Percentiles rank a stretch among this genome's conserved stretches.
phyloP scores from a whole-genome alignment of 2,797 vertebrate genomes.

The Bucorvus abyssinicus region DNA sequence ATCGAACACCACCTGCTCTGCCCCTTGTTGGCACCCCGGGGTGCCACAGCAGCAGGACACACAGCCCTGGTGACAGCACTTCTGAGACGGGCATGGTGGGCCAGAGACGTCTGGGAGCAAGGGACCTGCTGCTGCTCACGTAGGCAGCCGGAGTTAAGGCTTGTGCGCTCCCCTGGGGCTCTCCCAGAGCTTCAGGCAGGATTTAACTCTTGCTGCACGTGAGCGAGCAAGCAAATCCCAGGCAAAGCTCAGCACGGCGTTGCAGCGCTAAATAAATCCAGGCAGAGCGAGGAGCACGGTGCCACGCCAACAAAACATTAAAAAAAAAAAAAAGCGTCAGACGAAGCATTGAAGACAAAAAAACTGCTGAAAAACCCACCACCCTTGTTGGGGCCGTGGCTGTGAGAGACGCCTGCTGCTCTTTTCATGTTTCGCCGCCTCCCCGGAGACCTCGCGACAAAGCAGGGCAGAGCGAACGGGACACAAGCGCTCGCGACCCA shows the following conservation, averaged over 20 bases:
- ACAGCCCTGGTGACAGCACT: neutral
- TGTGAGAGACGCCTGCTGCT: neutral
- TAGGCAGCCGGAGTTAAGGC: neutral
- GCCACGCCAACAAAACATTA: too few relatives aligned
- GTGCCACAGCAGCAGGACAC: neutral
- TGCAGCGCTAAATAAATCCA: too few relatives aligned
- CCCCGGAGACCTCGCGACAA: neutral
- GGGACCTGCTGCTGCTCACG: neutral
- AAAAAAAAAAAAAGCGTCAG: too few relatives aligned
- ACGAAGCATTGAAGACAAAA: too few relatives aligned
- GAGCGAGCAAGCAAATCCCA: too few relatives aligned
- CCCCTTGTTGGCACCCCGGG: neutral
- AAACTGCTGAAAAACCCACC: too few relatives aligned
- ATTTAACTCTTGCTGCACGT: neutral
- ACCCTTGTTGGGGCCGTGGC: neutral
- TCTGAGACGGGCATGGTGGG: neutral
- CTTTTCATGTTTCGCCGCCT: neutral
- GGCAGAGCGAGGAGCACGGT: too few relatives aligned
- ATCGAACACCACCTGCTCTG: too few relatives aligned
- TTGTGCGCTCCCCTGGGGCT: neutral
- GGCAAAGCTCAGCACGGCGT: too few relatives aligned
- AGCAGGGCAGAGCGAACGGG: neutral
- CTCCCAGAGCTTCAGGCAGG: neutral
- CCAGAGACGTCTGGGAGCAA: neutral
- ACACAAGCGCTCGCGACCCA: neutral